A percentile compares a stretch with the other conserved stretches of the same genome.
phyloP scores from a whole-genome alignment of 2,797 vertebrate species.

The Acomys russatus region DNA sequence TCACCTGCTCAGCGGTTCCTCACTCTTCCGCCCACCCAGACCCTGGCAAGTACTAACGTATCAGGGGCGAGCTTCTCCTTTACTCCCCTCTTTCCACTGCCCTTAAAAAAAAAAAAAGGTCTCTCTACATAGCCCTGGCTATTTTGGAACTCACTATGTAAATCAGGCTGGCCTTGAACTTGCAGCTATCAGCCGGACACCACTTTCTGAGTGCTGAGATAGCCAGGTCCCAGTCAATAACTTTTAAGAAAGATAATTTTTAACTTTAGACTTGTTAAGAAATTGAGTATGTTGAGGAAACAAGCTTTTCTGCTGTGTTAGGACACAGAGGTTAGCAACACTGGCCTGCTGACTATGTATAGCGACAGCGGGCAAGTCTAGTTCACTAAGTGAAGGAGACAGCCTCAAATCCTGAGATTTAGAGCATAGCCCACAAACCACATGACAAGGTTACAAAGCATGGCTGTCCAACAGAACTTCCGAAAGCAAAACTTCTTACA shows the following conservation, averaged over 20 bases:
- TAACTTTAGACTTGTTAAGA: not conserved
- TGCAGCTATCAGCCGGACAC: not conserved
- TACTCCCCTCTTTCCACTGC: not conserved
- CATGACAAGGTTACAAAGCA: conserved; percentile 29
- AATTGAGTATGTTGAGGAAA: not conserved
- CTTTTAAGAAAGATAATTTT: not conserved
- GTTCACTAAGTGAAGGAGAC: conserved; percentile 33
- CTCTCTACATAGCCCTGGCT: not conserved
- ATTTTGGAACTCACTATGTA: not conserved
- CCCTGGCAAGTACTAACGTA: not conserved
- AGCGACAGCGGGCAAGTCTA: conserved; percentile 7
- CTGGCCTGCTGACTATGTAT: not conserved
- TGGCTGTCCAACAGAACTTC: conserved; percentile 22
- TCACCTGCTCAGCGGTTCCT: not conserved
- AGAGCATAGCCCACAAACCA: conserved; percentile 50
- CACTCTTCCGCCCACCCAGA: not conserved
- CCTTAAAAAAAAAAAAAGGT: not conserved
- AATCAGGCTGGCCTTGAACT: not conserved
- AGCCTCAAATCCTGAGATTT: conserved; percentile 32
- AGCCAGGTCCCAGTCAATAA: not conserved
- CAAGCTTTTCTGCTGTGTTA: conserved; percentile 30
- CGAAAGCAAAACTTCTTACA: conserved; percentile 8
- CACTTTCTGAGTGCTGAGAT: not conserved
- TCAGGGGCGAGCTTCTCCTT: not conserved
- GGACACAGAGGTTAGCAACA: conserved; percentile 3